Conservation (phyloP, 2,113 vertebrate species). For the Scortum barcoo region DNA sequence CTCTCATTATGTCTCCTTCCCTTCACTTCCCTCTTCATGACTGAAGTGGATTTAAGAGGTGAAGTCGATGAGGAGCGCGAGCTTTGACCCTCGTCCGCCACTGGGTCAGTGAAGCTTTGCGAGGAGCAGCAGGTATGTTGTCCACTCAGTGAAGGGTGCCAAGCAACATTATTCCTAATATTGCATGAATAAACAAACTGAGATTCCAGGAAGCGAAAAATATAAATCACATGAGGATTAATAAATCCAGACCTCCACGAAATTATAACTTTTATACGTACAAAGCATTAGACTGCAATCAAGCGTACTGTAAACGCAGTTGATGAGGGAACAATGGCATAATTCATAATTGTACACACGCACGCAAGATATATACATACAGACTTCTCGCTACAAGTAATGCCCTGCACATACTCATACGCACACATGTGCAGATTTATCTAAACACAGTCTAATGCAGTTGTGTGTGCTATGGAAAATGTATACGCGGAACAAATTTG, state of each 20-base stretch:
- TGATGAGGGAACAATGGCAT: constrained; percentile 73
- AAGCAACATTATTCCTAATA: constrained; percentile 12
- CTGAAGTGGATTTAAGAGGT: constrained; percentile 51
- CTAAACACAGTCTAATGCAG: constrained; percentile 71
- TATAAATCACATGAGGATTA: constrained; percentile 51
- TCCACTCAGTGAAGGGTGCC: constrained; percentile 21
- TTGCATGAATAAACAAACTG: constrained; percentile 35
- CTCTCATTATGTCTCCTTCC: constrained; percentile 1
- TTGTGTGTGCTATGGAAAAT: constrained; percentile 70
- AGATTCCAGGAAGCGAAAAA: constrained; percentile 41
- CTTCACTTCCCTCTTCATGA: constrained; percentile 12
- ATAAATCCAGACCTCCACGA: constrained; percentile 53
- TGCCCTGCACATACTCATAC: constrained; percentile 4
- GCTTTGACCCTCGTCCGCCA: constrained; percentile 39
- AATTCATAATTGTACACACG: constrained; percentile 55
- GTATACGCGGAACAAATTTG: constrained; percentile 82
- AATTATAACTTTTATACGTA: constrained; percentile 33
- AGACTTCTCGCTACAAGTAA: constrained; percentile 14
- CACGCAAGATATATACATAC: constrained; percentile 17
- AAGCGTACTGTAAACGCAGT: constrained; percentile 59
- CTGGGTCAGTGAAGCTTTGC: constrained; percentile 17
- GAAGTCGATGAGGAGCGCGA: constrained; percentile 33
- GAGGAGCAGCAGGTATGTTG: constrained; percentile 27
- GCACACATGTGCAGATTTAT: constrained; percentile 37
- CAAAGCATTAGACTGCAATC: constrained; percentile 42